Conservation (phyloP, 1,140 invertebrate species). For the Caenorhabditis brenneri region DNA sequence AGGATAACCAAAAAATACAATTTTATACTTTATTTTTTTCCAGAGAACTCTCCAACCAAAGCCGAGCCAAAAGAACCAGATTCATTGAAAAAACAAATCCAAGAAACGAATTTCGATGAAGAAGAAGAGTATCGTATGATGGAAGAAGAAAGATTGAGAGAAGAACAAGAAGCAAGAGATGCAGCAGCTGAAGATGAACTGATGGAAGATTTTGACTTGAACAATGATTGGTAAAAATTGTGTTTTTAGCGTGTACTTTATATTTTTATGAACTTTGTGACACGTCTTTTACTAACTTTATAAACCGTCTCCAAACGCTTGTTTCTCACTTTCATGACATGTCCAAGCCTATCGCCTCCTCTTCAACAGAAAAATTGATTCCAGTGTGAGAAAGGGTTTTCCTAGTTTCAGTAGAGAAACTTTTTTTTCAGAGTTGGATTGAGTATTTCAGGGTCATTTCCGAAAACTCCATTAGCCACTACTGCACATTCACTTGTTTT, state of each 20-base stretch:
- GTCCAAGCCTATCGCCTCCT: background rate
- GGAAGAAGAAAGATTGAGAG: background rate
- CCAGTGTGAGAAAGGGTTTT: background rate
- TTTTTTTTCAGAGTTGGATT: background rate
- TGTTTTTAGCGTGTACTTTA: constrained; percentile 8
- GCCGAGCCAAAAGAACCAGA: background rate
- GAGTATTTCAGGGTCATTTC: constrained; percentile 1
- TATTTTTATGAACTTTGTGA: background rate
- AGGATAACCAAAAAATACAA: background rate
- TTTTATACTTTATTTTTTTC: background rate
- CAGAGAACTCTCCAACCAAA: background rate
- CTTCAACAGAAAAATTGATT: background rate
- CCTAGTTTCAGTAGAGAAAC: background rate
- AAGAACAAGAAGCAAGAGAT: background rate
- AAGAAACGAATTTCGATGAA: background rate
- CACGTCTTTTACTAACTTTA: background rate
- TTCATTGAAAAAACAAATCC: background rate
- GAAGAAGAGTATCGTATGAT: constrained; percentile 7
- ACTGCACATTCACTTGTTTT: constrained; percentile 37
- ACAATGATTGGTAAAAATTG: constrained; percentile 6
- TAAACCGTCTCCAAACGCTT: background rate
- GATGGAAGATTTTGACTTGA: constrained; percentile 17
- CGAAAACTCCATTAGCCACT: constrained; percentile 1
- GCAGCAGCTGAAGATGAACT: background rate
- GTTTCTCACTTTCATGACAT: background rate